Evolutionary conservation across 2,113 vertebrate species (phyloP).

Genomic region (Nestor notabilis): DNA sequence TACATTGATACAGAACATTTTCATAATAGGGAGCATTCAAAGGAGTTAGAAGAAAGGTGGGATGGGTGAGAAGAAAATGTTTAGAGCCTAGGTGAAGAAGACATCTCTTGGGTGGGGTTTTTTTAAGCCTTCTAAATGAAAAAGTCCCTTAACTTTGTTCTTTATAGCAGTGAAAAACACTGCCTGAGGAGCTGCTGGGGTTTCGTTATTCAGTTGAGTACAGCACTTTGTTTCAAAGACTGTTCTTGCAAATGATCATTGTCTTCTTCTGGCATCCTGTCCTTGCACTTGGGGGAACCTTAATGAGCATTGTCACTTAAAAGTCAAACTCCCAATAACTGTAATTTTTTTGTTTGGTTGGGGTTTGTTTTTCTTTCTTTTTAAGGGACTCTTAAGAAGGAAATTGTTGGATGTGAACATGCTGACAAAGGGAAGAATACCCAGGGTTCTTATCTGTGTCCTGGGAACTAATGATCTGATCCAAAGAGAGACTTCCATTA

Average conservation of each 20-base stretch:
- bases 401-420: neutral
- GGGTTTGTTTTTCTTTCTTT: neutral
- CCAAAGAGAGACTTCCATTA: neutral
- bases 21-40: neutral
- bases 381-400: neutral
- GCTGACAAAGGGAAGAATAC: neutral
- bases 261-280: conserved; percentile 31
- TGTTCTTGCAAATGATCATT: conserved; percentile 62
- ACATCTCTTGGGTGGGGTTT: neutral
- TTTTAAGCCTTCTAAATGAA: neutral
- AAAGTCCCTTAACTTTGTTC: conserved; percentile 56
- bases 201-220: conserved; percentile 57
- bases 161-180: conserved; percentile 34
- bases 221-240: conserved; percentile 49
- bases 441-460: neutral
- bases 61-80: neutral
- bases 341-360: neutral
- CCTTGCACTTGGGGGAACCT: neutral
- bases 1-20: neutral
- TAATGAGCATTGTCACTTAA: conserved; percentile 54
- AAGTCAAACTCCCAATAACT: conserved; percentile 51
- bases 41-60: neutral
- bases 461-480: neutral
- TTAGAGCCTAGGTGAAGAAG: neutral
- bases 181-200: conserved; percentile 29